phyloP scores from a whole-genome alignment of 2,888 invertebrate species.

The Athalia circularis region DNA sequence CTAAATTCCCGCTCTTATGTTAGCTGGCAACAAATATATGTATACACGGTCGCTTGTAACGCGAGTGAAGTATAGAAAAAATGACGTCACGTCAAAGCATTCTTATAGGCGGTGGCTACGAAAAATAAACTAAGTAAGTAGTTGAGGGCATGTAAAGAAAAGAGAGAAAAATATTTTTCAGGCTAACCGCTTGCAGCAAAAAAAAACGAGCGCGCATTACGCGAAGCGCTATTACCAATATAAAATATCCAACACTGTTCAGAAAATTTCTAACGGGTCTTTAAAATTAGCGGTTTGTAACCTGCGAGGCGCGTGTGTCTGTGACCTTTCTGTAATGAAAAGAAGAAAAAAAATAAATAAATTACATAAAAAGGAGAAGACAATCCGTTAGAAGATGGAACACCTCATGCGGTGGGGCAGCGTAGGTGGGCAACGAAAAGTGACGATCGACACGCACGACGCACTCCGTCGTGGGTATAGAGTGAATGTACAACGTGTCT shows the following conservation, averaged over 20 bases:
- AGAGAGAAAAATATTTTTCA: too few species aligned
- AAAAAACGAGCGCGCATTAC: too few species aligned
- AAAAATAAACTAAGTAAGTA: too few species aligned
- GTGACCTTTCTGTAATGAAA: slow-evolving; percentile 1
- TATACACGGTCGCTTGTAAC: not conserved
- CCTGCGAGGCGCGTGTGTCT: not conserved
- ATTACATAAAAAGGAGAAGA: not conserved
- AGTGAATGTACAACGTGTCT: too few species aligned
- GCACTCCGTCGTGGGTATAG: too few species aligned
- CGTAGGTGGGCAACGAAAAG: slow-evolving; percentile 1
- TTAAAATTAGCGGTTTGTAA: slow-evolving; percentile 41
- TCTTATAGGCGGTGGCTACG: too few species aligned
- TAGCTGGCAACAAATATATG: not conserved
- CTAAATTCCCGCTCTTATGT: slow-evolving; percentile 10
- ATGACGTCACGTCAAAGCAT: too few species aligned
- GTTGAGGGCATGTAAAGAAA: too few species aligned
- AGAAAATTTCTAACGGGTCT: slow-evolving; percentile 35
- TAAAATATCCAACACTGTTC: not conserved
- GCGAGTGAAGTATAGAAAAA: not conserved
- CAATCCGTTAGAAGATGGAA: slow-evolving; percentile 7
- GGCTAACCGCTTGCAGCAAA: too few species aligned
- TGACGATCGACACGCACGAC: slow-evolving; percentile 18
- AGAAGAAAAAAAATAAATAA: not conserved
- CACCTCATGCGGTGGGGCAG: not conserved
- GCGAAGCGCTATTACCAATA: too few species aligned